A percentile compares a stretch with the other conserved stretches of the same genome.
These are phyloP conservation scores for Xanthorhoe designata DNA, from an alignment of 2,888 invertebrate genomes.

Conservation along the genomic window DNA sequence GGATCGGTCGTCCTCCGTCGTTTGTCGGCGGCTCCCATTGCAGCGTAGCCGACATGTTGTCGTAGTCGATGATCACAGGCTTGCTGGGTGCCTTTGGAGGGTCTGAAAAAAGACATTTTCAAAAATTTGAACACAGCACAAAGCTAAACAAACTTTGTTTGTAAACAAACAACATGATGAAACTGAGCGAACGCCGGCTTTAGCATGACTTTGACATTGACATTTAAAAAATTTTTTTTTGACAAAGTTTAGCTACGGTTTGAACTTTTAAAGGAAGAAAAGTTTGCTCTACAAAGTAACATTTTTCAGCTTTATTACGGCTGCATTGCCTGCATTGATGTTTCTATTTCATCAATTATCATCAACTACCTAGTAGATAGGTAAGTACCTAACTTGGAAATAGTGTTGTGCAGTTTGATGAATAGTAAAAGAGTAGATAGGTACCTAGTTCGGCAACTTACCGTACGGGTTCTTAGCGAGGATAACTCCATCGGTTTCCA, in stretches of 20 bases:
- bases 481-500: slow-evolving; percentile 95
- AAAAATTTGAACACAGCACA: background rate
- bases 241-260: too few relatives aligned
- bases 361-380: too few relatives aligned
- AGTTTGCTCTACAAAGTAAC: too few relatives aligned
- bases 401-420: too few relatives aligned
- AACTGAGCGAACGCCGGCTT: slow-evolving; percentile 13
- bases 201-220: slow-evolving; percentile 1
- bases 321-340: too few relatives aligned
- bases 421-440: too few relatives aligned
- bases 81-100: slow-evolving; percentile 96
- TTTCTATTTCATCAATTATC: too few relatives aligned
- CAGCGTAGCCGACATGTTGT: slow-evolving; percentile 95
- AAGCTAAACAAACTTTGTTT: slow-evolving; percentile 38
- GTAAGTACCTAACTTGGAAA: too few relatives aligned
- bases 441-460: slow-evolving; percentile 59
- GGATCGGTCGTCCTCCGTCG: slow-evolving; percentile 96
- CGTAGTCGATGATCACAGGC: slow-evolving; percentile 96
- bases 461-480: slow-evolving; percentile 98
- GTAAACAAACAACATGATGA: slow-evolving; percentile 54
- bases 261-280: background rate
- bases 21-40: slow-evolving; percentile 96
- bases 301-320: too few relatives aligned
- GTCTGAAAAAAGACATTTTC: slow-evolving; percentile 77
- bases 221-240: background rate